Evolutionary conservation across 2,888 invertebrate genomes (phyloP).

Genomic region (Bellardia bayeri): DNA sequence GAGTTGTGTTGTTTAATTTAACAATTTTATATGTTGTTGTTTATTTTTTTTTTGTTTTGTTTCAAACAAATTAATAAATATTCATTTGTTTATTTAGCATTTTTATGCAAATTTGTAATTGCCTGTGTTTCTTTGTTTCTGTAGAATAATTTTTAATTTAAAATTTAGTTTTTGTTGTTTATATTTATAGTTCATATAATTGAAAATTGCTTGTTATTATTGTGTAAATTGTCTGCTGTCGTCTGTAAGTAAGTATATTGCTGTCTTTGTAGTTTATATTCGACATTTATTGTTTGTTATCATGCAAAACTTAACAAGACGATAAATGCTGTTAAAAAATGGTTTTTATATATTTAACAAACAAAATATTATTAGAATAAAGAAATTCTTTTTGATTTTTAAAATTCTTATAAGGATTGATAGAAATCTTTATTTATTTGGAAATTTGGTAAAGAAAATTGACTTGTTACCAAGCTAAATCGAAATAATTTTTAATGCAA

Average conservation of each 20-base stretch:
- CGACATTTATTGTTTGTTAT: conserved; percentile 69
- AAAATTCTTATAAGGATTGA: conserved; percentile 44
- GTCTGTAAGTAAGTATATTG: conserved; percentile 6
- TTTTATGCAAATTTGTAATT: conserved; percentile 22
- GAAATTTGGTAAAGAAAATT: not conserved
- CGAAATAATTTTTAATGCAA: too few species aligned
- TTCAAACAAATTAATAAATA: conserved; percentile 69
- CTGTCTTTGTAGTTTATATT: conserved; percentile 51
- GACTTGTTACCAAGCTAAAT: not conserved
- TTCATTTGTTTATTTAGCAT: conserved; percentile 38
- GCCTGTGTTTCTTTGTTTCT: not conserved
- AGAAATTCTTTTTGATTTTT: not conserved
- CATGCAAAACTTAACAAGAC: conserved; percentile 50
- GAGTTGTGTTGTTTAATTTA: conserved; percentile 34
- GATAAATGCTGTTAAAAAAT: not conserved
- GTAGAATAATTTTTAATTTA: conserved; percentile 14
- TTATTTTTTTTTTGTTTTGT: conserved; percentile 44
- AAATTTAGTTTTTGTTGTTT: conserved; percentile 23
- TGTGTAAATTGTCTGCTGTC: conserved; percentile 42
- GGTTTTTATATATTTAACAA: not conserved
- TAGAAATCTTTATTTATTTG: conserved; percentile 45
- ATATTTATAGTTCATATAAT: conserved; percentile 39
- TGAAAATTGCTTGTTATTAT: conserved; percentile 60
- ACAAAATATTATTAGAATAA: not conserved
- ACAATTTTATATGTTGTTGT: conserved; percentile 14